phyloP scores from a whole-genome alignment of 2,113 vertebrate genomes.

The Cettia cetti region DNA sequence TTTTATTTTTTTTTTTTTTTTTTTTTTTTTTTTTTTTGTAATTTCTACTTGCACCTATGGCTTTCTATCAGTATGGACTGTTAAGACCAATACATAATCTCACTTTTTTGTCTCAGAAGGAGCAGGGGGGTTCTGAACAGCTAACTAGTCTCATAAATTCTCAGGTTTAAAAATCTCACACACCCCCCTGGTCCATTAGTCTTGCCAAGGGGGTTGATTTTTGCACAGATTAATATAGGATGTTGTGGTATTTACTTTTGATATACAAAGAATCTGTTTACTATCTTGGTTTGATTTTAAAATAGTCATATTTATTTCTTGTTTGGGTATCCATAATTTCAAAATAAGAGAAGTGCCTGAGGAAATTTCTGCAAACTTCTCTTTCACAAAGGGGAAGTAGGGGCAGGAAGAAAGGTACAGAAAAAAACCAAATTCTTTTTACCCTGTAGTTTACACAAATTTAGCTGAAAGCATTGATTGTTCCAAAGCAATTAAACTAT shows the following conservation, averaged over 20 bases:
- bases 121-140: background rate
- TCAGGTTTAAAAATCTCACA: background rate
- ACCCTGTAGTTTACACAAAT: too few species aligned
- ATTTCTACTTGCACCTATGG: background rate
- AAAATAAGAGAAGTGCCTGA: background rate
- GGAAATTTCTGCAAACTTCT: background rate
- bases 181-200: rapidly evolving
- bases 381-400: background rate
- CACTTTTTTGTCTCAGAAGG: background rate
- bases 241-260: background rate
- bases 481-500: background rate
- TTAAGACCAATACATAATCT: background rate
- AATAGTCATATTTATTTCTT: background rate
- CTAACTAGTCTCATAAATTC: background rate
- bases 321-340: background rate
- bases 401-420: background rate
- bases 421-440: too few species aligned
- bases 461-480: background rate
- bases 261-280: background rate
- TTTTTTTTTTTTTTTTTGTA: too few species aligned
- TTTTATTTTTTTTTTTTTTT: too few species aligned
- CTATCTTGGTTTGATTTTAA: background rate
- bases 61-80: background rate
- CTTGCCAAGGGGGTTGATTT: background rate
- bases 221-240: background rate